These are phyloP conservation scores for Dendropsophus ebraccatus DNA, from an alignment of 2,113 vertebrate genomes.

Conservation along the genomic window DNA sequence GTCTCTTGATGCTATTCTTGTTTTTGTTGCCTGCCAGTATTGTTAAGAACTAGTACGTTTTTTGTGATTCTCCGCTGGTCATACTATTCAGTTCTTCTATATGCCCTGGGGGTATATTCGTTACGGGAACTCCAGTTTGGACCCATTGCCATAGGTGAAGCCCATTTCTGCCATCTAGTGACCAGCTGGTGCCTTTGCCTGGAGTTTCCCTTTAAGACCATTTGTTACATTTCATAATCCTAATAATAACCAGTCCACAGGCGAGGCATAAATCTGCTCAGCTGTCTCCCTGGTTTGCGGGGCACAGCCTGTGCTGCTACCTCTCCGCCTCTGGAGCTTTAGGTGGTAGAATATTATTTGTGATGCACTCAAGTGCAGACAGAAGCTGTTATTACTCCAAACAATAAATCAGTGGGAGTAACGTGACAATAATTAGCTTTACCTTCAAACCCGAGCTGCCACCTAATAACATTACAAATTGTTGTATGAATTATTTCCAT, in stretches of 20 bases:
- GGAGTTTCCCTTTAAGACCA: background rate
- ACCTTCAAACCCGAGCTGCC: conserved; percentile 20
- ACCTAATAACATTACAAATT: conserved; percentile 42
- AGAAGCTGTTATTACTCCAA: conserved; percentile 13
- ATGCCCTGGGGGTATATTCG: too few species aligned
- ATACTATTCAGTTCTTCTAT: too few species aligned
- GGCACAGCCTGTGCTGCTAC: background rate
- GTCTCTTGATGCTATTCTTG: too few species aligned
- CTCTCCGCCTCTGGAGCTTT: background rate
- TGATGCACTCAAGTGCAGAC: background rate
- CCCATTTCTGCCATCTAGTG: too few species aligned
- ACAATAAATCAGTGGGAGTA: conserved; percentile 43
- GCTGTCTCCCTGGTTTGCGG: background rate
- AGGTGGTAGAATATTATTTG: conserved; percentile 18
- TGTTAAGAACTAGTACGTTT: too few species aligned
- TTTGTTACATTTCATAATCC: background rate
- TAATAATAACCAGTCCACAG: background rate
- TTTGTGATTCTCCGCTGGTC: too few species aligned
- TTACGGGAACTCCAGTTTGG: too few species aligned
- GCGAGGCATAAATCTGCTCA: background rate
- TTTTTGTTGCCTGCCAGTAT: too few species aligned
- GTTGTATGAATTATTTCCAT: conserved; percentile 41
- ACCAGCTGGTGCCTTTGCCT: too few species aligned
- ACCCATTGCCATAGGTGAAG: too few species aligned
- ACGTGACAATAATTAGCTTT: conserved; percentile 26